Conservation (phyloP, 2,113 vertebrate species). For the Pionites leucogaster region DNA sequence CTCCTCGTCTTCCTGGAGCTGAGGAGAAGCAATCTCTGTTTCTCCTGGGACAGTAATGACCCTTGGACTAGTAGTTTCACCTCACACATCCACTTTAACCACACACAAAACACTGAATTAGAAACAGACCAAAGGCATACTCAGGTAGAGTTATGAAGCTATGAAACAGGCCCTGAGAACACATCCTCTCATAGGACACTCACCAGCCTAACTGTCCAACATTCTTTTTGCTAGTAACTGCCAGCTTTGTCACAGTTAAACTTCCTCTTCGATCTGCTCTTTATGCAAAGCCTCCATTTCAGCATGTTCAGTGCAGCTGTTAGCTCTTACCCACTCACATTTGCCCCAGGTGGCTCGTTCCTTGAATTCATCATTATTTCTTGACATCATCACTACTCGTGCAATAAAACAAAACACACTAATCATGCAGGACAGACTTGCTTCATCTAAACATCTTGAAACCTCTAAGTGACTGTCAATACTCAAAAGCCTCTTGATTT, state of each 20-base stretch:
- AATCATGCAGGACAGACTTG: not conserved
- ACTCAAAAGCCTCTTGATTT: not conserved
- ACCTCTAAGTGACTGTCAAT: not conserved
- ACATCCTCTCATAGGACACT: rapidly evolving
- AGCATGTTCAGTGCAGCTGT: not conserved
- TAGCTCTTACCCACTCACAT: not conserved
- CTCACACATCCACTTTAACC: not conserved
- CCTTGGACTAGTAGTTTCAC: not conserved
- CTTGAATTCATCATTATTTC: not conserved
- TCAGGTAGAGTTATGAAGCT: not conserved
- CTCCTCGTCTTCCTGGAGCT: not conserved
- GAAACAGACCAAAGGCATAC: not conserved
- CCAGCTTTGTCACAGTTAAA: not conserved
- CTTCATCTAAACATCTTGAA: not conserved
- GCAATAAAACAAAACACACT: not conserved
- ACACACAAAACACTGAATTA: not conserved
- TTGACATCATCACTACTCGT: not conserved
- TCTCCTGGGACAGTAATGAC: not conserved
- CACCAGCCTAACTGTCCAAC: not conserved
- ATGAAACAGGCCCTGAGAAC: not conserved
- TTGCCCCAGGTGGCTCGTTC: not conserved
- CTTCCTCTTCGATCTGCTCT: not conserved
- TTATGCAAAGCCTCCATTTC: not conserved
- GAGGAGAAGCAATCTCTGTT: not conserved
- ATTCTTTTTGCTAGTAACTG: not conserved